A percentile compares a stretch with the other conserved stretches of the same genome.
Conservation (phyloP, 2,797 vertebrate species). For the Schizothorax lantsangensis region DNA sequence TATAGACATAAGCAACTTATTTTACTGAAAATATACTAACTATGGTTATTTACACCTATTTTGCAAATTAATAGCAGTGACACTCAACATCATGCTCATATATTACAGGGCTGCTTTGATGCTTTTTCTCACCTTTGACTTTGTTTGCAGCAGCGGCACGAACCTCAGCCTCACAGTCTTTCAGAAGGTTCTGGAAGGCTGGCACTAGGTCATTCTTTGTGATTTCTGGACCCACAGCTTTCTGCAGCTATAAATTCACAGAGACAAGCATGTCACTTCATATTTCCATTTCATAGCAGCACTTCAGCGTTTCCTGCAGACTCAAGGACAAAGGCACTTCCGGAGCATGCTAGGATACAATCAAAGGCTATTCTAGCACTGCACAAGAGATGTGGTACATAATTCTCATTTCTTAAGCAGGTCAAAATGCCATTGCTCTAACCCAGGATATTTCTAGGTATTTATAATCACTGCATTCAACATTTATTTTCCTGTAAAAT, state of each 20-base stretch:
- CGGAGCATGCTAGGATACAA: neutral
- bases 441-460: neutral
- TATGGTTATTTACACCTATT: neutral
- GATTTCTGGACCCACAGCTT: conserved; percentile 87
- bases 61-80: neutral
- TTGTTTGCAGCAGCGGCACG: conserved; percentile 88
- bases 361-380: neutral
- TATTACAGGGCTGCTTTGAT: neutral
- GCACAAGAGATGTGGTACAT: neutral
- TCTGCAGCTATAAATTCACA: conserved; percentile 79
- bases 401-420: neutral
- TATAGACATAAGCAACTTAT: neutral
- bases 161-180: conserved; percentile 89
- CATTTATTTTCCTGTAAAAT: conserved; percentile 1
- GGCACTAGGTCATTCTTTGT: conserved; percentile 88
- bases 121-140: conserved; percentile 80
- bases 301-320: neutral
- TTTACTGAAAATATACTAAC: neutral
- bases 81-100: neutral
- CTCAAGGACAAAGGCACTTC: conserved; percentile 9
- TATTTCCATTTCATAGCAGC: neutral
- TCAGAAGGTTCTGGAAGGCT: conserved; percentile 87
- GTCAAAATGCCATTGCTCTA: neutral
- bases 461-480: neutral
- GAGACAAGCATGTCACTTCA: conserved; percentile 24